A percentile compares a stretch with the other conserved stretches of the same genome.
These are phyloP conservation scores for Echiichthys vipera DNA, from an alignment of 2,797 vertebrate genomes.

Conservation along the genomic window DNA sequence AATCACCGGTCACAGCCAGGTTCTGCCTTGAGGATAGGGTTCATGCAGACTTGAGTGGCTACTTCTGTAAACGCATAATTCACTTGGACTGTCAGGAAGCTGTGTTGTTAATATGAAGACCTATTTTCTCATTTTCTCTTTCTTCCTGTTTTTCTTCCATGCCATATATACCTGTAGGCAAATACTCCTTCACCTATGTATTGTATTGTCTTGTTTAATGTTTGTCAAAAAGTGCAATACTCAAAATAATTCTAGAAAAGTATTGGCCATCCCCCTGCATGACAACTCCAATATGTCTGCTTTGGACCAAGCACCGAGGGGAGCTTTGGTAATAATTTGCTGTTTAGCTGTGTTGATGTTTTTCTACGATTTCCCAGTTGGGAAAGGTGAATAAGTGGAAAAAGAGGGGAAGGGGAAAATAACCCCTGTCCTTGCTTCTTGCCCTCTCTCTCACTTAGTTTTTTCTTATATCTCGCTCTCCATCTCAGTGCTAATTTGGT, in stretches of 20 bases:
- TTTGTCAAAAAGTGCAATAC: constrained; percentile 73
- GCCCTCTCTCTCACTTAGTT: constrained; percentile 40
- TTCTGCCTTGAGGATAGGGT: constrained; percentile 47
- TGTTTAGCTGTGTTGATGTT: constrained; percentile 80
- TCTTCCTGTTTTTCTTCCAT: constrained; percentile 43
- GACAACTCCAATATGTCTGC: constrained; percentile 78
- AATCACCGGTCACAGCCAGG: constrained; percentile 35
- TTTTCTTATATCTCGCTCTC: constrained; percentile 10
- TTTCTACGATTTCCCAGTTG: constrained; percentile 78
- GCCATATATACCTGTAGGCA: constrained; percentile 51
- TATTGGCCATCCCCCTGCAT: constrained; percentile 62
- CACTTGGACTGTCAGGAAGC: constrained; percentile 54
- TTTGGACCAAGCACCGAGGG: constrained; percentile 57
- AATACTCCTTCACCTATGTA: constrained; percentile 63
- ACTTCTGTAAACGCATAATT: constrained; percentile 62
- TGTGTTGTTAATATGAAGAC: constrained; percentile 53
- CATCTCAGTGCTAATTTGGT: constrained; percentile 80
- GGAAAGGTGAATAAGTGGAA: constrained; percentile 67
- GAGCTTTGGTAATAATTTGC: constrained; percentile 80
- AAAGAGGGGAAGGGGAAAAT: constrained; percentile 35
- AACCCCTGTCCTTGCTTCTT: constrained; percentile 57
- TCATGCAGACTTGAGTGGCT: constrained; percentile 51
- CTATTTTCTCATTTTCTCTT: constrained; percentile 60
- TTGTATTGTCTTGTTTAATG: constrained; percentile 78
- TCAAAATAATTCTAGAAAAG: constrained; percentile 68